Evolutionary conservation across 2,113 vertebrate genomes (phyloP).

Genomic region (Psilopsiagon aurifrons): DNA sequence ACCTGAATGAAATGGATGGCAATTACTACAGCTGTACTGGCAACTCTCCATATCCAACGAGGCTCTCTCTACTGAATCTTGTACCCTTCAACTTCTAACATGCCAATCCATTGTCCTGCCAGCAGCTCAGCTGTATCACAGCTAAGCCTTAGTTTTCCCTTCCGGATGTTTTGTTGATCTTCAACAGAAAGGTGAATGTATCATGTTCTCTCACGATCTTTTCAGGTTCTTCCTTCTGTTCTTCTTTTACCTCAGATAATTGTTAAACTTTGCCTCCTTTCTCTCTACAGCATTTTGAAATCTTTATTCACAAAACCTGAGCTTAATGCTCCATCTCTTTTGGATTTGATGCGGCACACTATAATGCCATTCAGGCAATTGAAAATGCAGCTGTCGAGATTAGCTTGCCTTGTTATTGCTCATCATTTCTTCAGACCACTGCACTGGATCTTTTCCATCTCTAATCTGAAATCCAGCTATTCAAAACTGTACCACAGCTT

Average conservation of each 20-base stretch:
- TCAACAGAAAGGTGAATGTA: background rate
- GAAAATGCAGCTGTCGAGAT: background rate
- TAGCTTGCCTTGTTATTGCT: background rate
- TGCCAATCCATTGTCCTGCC: background rate
- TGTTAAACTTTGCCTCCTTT: background rate
- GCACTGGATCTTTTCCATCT: background rate
- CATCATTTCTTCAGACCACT: background rate
- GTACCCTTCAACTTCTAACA: background rate
- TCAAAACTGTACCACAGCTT: background rate
- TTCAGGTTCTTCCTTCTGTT: background rate
- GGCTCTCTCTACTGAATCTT: background rate
- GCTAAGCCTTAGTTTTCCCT: background rate
- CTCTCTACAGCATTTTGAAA: background rate
- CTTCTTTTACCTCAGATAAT: background rate
- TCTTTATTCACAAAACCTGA: background rate
- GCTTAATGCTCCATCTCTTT: background rate
- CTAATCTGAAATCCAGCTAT: background rate
- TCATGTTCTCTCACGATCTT: background rate
- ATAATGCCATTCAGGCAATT: background rate
- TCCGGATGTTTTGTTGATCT: background rate
- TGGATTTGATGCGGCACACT: background rate
- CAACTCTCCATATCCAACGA: background rate
- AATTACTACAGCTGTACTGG: background rate
- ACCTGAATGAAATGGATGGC: background rate
- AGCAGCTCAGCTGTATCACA: background rate